These are phyloP conservation scores for Tetragonula carbonaria DNA, from an alignment of 2,888 invertebrate genomes.

Conservation along the genomic window DNA sequence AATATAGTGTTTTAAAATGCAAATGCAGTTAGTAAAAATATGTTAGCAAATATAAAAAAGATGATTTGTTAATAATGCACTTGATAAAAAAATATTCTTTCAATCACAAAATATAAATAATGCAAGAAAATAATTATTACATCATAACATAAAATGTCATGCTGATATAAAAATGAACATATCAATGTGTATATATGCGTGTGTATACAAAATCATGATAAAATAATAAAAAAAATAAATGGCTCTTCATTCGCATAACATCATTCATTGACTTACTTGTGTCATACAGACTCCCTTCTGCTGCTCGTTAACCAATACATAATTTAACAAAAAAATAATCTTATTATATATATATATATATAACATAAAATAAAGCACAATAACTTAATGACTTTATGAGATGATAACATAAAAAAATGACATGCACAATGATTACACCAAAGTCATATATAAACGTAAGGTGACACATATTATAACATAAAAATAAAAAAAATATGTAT, in stretches of 20 bases:
- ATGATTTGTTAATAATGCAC: slow-evolving; percentile 10
- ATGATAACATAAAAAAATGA: slow-evolving; percentile 41
- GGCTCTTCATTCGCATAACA: slow-evolving; percentile 76
- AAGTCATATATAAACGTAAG: slow-evolving; percentile 23
- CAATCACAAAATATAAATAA: slow-evolving; percentile 15
- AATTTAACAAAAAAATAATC: slow-evolving; percentile 78
- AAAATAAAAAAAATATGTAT: not conserved
- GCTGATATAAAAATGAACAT: slow-evolving; percentile 20
- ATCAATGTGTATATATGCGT: not conserved
- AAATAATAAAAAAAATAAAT: slow-evolving; percentile 41
- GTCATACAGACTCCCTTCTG: slow-evolving; percentile 80
- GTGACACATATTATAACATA: slow-evolving; percentile 15
- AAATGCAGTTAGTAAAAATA: slow-evolving; percentile 30
- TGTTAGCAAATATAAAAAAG: slow-evolving; percentile 3
- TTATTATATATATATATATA: slow-evolving; percentile 60
- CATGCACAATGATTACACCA: slow-evolving; percentile 43
- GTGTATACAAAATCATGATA: slow-evolving; percentile 34
- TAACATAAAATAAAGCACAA: slow-evolving; percentile 53
- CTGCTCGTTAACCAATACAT: slow-evolving; percentile 83
- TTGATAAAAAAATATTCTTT: not conserved
- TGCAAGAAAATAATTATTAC: slow-evolving; percentile 10
- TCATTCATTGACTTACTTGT: slow-evolving; percentile 82
- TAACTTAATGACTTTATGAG: slow-evolving; percentile 48
- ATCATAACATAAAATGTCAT: slow-evolving; percentile 28
- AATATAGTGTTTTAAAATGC: slow-evolving; percentile 21